Evolutionary conservation across 2,113 vertebrate species (phyloP), one percentile per base, ranked within the genome.

Genomic region (Stomatorhinus ivindoensis): DNA sequence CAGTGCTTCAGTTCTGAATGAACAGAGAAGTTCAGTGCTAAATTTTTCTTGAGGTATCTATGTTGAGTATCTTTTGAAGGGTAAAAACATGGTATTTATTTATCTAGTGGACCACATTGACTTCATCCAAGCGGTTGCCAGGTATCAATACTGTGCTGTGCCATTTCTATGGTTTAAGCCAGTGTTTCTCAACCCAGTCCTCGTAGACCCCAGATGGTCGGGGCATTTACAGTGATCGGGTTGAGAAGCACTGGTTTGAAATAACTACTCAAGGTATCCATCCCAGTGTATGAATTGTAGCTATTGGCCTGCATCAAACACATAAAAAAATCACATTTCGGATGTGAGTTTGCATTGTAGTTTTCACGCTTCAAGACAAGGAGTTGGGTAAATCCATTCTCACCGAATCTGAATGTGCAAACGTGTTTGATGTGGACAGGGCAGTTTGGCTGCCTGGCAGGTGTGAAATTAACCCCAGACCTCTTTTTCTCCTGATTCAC

Each of bases 401-500:
- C 35, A 42, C 13, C 5, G 35, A 35, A 39, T 42, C 11, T 42
- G 15, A 80, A 17, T 35, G 35, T 76, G 69, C 61, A 65, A 13
- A 42, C 1, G 13, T 17, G 31, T 39, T 39, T 76, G 11, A 76
- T 39, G 69, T 19, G 35, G 73, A 19, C 73, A 80, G 13, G 35
- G 1, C 31, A 80, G 35, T 80, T 8, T 39, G 13, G 35, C 73
- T 42, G 73, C 35, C 35, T 80, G 5, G 31, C 10, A 69, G n/a
- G 73, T 42, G 35, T 80, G 73, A 80, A 80, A 6, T 19, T 80
- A 69, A 31, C 61, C 73, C 4, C 17, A 6, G 27, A 76, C 31
- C 27, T 9, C 31, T 80, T 42, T 80, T 80, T 19, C 35, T 2
- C 82, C 90, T 88, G 6, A 92, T 91, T 80, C 91, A 65, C 88